Conservation (phyloP, 2,113 vertebrate genomes). For the Epinephelus fuscoguttatus region DNA sequence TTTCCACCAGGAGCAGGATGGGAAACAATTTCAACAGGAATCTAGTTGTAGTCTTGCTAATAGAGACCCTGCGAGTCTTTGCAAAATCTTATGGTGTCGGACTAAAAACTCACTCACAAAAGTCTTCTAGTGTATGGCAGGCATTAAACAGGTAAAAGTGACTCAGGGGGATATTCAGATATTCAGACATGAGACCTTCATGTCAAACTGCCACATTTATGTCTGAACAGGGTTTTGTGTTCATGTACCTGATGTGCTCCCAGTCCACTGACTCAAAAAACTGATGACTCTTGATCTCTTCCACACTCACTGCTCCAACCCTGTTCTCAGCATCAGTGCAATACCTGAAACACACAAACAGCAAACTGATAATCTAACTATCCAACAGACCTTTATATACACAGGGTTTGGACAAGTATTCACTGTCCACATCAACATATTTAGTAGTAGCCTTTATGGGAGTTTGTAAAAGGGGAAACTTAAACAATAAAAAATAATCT, state of each 20-base stretch:
- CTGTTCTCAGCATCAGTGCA: slow-evolving; percentile 95
- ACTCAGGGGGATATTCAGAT: too few species aligned
- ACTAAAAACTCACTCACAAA: too few species aligned
- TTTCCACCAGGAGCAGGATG: too few species aligned
- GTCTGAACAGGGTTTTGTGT: not conserved
- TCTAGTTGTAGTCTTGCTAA: too few species aligned
- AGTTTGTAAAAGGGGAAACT: not conserved
- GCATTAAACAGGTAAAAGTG: too few species aligned
- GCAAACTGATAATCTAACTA: not conserved
- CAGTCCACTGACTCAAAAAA: slow-evolving; percentile 99
- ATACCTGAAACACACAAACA: slow-evolving; percentile 84
- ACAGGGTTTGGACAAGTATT: not conserved
- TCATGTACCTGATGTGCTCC: slow-evolving; percentile 96
- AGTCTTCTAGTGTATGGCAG: too few species aligned
- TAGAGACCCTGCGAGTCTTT: too few species aligned
- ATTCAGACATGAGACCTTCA: not conserved
- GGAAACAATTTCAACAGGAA: too few species aligned
- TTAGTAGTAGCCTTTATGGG: not conserved
- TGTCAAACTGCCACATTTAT: not conserved
- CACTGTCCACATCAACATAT: not conserved
- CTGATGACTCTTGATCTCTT: slow-evolving; percentile 94
- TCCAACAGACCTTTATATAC: not conserved
- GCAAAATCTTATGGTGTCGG: too few species aligned
- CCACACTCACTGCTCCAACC: slow-evolving; percentile 92
- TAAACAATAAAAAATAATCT: not conserved